Percentiles rank a stretch among this genome's conserved stretches.
Conservation (phyloP, 2,888 invertebrate genomes). For the Achlya flavicornis region DNA sequence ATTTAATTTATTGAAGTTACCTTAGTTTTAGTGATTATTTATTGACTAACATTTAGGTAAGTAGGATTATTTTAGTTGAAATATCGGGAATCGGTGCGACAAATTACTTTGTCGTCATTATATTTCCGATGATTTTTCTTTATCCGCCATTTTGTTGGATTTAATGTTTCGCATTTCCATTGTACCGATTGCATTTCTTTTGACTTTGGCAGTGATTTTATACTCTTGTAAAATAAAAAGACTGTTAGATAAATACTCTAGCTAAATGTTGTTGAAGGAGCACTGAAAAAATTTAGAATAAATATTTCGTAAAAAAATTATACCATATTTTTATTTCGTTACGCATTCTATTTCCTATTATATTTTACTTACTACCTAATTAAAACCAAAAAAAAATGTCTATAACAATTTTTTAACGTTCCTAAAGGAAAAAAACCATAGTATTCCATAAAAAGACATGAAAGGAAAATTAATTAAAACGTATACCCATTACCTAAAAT, state of each 20-base stretch:
- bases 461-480: neutral
- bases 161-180: slow-evolving; percentile 49
- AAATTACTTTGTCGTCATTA: slow-evolving; percentile 20
- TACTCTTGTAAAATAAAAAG: slow-evolving; percentile 82
- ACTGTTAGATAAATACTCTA: slow-evolving; percentile 82
- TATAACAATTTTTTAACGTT: neutral
- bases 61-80: slow-evolving; percentile 54
- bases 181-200: slow-evolving; percentile 75
- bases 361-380: neutral
- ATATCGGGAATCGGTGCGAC: slow-evolving; percentile 39
- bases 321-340: slow-evolving; percentile 28
- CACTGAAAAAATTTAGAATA: slow-evolving; percentile 64
- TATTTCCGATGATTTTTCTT: neutral
- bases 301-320: slow-evolving; percentile 58
- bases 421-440: neutral
- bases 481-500: neutral
- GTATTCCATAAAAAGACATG: neutral
- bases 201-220: slow-evolving; percentile 66
- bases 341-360: neutral
- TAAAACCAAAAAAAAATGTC: neutral
- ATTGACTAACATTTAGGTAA: slow-evolving; percentile 71
- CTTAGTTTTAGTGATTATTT: slow-evolving; percentile 79
- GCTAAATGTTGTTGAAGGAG: slow-evolving; percentile 69
- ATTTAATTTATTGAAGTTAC: slow-evolving; percentile 81
- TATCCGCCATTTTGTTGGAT: slow-evolving; percentile 14